phyloP scores from a whole-genome alignment of 1,140 invertebrate species.

The Drosophila kepulauana region DNA sequence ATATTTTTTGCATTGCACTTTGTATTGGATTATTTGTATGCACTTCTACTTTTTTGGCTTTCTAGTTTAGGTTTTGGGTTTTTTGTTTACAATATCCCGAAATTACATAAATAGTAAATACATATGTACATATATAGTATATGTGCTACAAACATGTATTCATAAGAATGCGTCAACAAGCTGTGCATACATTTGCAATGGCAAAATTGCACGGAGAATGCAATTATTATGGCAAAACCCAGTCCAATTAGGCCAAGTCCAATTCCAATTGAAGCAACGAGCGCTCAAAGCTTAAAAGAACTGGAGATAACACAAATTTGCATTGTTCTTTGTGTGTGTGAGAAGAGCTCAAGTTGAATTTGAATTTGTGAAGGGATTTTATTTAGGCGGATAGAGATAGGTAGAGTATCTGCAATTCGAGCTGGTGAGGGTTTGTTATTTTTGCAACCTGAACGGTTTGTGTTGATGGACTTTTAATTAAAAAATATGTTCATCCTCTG shows the following conservation, averaged over 20 bases:
- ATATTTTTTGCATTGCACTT: constrained; percentile 30
- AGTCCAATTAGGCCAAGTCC: neutral
- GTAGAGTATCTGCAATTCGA: constrained; percentile 8
- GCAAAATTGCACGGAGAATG: neutral
- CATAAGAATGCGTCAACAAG: constrained; percentile 14
- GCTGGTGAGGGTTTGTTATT: neutral
- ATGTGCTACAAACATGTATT: neutral
- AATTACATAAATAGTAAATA: constrained; percentile 5
- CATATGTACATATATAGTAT: neutral
- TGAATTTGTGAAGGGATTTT: neutral
- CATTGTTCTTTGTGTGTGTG: neutral
- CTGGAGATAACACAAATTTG: neutral
- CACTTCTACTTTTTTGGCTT: neutral
- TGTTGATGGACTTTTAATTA: constrained; percentile 13
- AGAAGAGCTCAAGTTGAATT: neutral
- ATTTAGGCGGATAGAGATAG: neutral
- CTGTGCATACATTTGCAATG: constrained; percentile 8
- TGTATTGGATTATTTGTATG: constrained; percentile 21
- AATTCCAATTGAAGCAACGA: neutral
- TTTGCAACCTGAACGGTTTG: constrained; percentile 4
- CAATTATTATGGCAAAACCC: constrained; percentile 13
- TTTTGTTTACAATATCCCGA: constrained; percentile 8
- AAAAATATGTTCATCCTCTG: constrained; percentile 5
- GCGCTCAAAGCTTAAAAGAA: constrained; percentile 4
- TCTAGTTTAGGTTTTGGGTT: neutral